Evolutionary conservation across 2,113 vertebrate genomes (phyloP).

Genomic region (Nothobranchius furzeri): DNA sequence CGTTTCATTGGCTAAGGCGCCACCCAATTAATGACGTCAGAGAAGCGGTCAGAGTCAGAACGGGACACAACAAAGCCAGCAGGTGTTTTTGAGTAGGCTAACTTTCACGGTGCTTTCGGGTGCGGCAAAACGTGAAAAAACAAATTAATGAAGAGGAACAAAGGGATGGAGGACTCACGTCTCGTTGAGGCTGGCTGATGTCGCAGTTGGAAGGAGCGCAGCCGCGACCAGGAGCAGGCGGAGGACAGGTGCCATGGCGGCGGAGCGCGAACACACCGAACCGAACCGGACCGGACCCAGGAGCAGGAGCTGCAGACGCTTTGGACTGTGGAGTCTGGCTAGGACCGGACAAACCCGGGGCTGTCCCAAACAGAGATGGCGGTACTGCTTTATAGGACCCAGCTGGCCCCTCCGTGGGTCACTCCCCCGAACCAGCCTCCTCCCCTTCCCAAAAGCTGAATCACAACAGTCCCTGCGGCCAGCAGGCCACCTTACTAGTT

Average conservation of each 20-base stretch:
- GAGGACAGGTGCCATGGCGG: constrained; percentile 51
- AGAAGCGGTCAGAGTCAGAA: no score
- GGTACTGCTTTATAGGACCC: constrained; percentile 38
- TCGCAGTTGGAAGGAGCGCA: constrained; percentile 29
- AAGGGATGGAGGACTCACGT: constrained; percentile 50
- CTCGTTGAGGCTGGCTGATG: constrained; percentile 40
- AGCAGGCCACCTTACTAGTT: constrained; percentile 18
- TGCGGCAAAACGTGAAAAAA: no score
- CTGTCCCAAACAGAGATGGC: constrained; percentile 4
- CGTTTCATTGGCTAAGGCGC: no score
- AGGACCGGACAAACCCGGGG: constrained; percentile 12
- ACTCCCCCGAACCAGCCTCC: constrained; percentile 59
- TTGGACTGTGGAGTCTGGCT: not conserved
- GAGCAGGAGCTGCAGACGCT: constrained; percentile 6
- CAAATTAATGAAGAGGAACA: no score
- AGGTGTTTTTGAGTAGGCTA: no score
- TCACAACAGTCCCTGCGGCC: constrained; percentile 5
- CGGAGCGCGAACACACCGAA: constrained; percentile 7
- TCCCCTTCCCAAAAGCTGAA: constrained; percentile 55
- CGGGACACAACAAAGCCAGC: no score
- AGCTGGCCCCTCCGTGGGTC: constrained; percentile 34
- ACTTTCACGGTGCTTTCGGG: no score
- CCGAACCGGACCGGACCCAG: not conserved
- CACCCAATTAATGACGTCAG: no score
- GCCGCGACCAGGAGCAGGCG: constrained; percentile 21